Percentiles rank a stretch among this genome's conserved stretches.
Conservation (phyloP, 2,888 invertebrate genomes). For the Pardosa pseudoannulata region DNA sequence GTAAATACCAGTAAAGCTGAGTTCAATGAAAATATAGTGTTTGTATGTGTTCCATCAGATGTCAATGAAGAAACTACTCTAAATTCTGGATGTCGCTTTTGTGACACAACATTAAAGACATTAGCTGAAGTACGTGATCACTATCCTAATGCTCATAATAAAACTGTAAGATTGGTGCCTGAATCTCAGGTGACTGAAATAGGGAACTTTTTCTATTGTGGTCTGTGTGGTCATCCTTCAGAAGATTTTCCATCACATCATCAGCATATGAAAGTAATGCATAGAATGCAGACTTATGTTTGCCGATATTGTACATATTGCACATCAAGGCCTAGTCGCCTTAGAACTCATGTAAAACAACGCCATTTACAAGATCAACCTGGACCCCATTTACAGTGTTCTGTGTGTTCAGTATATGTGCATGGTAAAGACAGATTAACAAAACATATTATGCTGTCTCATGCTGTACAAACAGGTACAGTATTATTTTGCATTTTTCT, state of each 20-base stretch:
- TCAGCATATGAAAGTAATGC: constrained; percentile 74
- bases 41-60: constrained; percentile 74
- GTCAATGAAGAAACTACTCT: constrained; percentile 73
- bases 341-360: constrained; percentile 74
- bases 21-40: constrained; percentile 75
- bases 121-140: constrained; percentile 74
- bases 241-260: constrained; percentile 73
- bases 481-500: too few relatives aligned
- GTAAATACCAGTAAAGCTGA: constrained; percentile 74
- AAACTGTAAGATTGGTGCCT: constrained; percentile 73
- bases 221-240: constrained; percentile 73
- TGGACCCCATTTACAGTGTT: constrained; percentile 74
- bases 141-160: constrained; percentile 73
- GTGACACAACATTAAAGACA: constrained; percentile 73
- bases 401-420: constrained; percentile 74
- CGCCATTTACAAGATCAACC: constrained; percentile 75
- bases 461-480: constrained; percentile 75
- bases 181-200: constrained; percentile 74
- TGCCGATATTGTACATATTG: constrained; percentile 74
- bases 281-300: constrained; percentile 74
- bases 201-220: constrained; percentile 74
- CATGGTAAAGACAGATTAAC: constrained; percentile 74
- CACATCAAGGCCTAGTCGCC: constrained; percentile 73
- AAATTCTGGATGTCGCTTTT: constrained; percentile 74
- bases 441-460: constrained; percentile 74